These are phyloP conservation scores for Bursaphelenchus mucronatus DNA, from an alignment of 1,140 invertebrate species.

Conservation along the genomic window DNA sequence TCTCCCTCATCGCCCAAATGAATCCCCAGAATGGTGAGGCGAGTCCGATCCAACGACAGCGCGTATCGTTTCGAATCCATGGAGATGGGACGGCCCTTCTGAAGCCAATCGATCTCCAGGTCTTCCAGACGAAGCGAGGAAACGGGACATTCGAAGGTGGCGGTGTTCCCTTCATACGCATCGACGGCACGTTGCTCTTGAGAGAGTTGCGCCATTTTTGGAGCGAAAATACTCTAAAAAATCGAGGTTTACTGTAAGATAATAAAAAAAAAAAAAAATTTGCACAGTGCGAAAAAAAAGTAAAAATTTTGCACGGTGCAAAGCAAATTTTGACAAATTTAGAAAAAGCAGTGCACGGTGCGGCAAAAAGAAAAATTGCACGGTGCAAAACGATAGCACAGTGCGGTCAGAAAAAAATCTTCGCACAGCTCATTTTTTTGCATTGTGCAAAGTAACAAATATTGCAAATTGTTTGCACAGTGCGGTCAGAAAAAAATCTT, in stretches of 20 bases:
- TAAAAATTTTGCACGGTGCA: background rate
- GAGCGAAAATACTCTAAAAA: slow-evolving; percentile 21
- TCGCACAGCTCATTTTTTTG: too few species aligned
- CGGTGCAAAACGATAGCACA: too few species aligned
- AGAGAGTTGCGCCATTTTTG: slow-evolving; percentile 26
- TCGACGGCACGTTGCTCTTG: slow-evolving; percentile 32
- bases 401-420: too few species aligned
- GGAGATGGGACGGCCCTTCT: slow-evolving; percentile 29
- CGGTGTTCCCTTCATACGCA: slow-evolving; percentile 47
- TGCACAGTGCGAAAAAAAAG: background rate
- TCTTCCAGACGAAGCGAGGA: slow-evolving; percentile 25
- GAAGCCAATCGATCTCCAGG: slow-evolving; percentile 44
- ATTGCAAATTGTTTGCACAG: too few species aligned
- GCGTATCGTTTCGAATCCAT: slow-evolving; percentile 21
- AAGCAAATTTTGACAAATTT: too few species aligned
- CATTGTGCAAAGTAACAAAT: too few species aligned
- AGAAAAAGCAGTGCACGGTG: background rate
- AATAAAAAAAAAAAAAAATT: slow-evolving; percentile 5
- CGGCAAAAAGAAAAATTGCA: background rate
- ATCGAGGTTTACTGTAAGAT: background rate
- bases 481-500: too few species aligned
- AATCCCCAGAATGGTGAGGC: slow-evolving; percentile 71
- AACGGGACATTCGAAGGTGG: slow-evolving; percentile 49
- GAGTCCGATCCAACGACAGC: slow-evolving; percentile 42
- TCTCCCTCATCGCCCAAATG: slow-evolving; percentile 73